These are phyloP conservation scores for Montifringilla adamsi DNA, from an alignment of 2,113 vertebrate genomes.

Conservation along the genomic window DNA sequence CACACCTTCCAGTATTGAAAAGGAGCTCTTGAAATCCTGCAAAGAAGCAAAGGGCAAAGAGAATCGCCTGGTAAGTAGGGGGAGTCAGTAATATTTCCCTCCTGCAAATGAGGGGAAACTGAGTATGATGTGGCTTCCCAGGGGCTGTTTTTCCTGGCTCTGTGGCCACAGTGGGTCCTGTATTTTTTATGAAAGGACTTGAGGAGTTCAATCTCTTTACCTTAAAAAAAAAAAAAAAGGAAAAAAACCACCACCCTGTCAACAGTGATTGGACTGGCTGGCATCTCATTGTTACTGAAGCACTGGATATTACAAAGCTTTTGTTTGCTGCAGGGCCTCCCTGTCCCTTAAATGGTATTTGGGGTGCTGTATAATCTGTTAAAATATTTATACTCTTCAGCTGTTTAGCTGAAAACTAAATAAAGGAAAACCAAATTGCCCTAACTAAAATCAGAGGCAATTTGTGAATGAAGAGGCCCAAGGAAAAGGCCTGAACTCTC, in stretches of 20 bases:
- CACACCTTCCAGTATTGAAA: constrained; percentile 83
- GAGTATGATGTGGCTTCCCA: not conserved
- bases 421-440: not conserved
- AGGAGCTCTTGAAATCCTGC: constrained; percentile 83
- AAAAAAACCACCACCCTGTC: not conserved
- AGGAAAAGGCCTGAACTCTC: not conserved
- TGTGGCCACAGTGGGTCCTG: not conserved
- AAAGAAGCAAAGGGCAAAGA: constrained; percentile 92
- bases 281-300: not conserved
- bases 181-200: not conserved
- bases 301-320: not conserved
- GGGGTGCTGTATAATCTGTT: not conserved
- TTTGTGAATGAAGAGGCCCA: not conserved
- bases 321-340: not conserved
- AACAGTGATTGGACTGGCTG: not conserved
- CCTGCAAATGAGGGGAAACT: not conserved
- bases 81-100: not conserved
- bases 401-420: not conserved
- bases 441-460: not conserved
- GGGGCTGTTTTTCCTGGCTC: not conserved
- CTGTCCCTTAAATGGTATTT: not conserved
- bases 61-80: constrained; percentile 89
- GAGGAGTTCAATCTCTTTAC: not conserved
- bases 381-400: not conserved
- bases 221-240: not conserved